These are phyloP conservation scores for Globodera rostochiensis DNA, from an alignment of 1,140 invertebrate genomes.

Conservation along the genomic window DNA sequence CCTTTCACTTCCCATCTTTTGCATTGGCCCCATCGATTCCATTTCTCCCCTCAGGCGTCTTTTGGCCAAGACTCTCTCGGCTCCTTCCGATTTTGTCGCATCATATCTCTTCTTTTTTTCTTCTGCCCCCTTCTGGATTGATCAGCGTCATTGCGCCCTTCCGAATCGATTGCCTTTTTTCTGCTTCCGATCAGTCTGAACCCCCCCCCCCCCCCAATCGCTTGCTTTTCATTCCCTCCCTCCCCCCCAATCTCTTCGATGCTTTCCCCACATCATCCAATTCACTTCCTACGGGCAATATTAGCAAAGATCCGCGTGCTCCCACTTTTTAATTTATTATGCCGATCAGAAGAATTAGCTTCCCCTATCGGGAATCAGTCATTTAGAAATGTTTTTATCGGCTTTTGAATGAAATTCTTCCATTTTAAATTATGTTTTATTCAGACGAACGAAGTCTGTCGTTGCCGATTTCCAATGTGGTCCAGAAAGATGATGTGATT, in stretches of 20 bases:
- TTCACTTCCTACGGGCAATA: too few relatives aligned
- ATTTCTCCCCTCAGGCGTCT: conserved; percentile 8
- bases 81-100: background rate
- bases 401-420: too few relatives aligned
- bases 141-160: background rate
- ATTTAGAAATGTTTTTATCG: too few relatives aligned
- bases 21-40: conserved; percentile 13
- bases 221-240: background rate
- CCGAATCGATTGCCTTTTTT: background rate
- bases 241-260: background rate
- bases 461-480: conserved; percentile 20
- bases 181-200: background rate
- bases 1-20: background rate
- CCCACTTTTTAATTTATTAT: too few relatives aligned
- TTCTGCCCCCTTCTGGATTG: background rate
- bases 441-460: conserved; percentile 52
- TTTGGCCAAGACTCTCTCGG: conserved; percentile 14
- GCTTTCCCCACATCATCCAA: background rate
- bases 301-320: too few relatives aligned
- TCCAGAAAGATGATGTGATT: background rate
- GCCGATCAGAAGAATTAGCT: too few relatives aligned
- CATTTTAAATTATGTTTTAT: conserved; percentile 6
- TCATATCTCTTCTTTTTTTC: conserved; percentile 2
- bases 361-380: too few relatives aligned
- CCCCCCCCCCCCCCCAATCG: background rate